Evolutionary conservation across 2,888 invertebrate genomes (phyloP).

Genomic region (Ornithoptera alexandrae): DNA sequence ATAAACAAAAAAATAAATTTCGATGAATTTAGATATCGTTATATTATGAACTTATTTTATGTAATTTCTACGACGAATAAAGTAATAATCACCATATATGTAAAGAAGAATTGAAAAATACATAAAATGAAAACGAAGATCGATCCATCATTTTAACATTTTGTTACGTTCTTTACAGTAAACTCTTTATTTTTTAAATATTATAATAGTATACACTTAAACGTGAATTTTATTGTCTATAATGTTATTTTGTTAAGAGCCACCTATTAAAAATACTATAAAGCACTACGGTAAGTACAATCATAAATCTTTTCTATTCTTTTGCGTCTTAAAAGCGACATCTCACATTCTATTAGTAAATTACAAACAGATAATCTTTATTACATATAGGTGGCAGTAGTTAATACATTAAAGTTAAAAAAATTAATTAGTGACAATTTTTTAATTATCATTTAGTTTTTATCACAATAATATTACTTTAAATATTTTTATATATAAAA

Average conservation of each 20-base stretch:
- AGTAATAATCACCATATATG: too few species aligned
- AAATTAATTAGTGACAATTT: not conserved
- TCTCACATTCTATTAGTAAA: not conserved
- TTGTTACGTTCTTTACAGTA: too few species aligned
- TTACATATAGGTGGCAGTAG: not conserved
- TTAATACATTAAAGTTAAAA: not conserved
- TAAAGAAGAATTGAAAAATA: too few species aligned
- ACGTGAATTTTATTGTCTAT: not conserved
- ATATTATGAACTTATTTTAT: not conserved
- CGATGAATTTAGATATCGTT: not conserved
- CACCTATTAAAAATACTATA: not conserved
- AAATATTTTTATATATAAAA: too few species aligned
- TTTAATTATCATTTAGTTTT: not conserved
- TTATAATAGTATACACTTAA: too few species aligned
- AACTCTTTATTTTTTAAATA: too few species aligned
- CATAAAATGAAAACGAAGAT: too few species aligned
- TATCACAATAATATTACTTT: not conserved
- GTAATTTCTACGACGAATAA: too few species aligned
- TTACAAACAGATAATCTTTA: not conserved
- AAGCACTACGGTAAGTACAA: too few species aligned
- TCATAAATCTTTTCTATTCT: not conserved
- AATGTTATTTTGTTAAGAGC: not conserved
- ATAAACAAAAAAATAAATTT: slow-evolving; percentile 4
- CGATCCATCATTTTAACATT: too few species aligned
- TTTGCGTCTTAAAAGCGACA: not conserved